Percentiles rank a stretch among this genome's conserved stretches.
These are phyloP conservation scores for Cladorhizidae sp. DNA, from an alignment of 37 sponge, comb jelly and placozoan genomes.

Conservation along the genomic window DNA sequence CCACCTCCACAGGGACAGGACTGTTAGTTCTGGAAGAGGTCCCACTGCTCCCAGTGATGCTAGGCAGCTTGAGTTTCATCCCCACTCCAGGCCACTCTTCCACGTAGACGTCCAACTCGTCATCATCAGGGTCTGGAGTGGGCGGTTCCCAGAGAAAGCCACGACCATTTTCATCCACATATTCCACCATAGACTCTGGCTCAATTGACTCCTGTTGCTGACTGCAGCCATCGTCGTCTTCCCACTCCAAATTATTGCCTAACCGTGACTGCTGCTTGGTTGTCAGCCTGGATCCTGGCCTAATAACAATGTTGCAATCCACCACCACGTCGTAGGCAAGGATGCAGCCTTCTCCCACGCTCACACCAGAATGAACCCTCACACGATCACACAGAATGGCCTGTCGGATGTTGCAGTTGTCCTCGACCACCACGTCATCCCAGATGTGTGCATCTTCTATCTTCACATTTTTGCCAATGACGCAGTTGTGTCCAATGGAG, in stretches of 20 bases:
- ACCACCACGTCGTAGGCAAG: slow-evolving; percentile 83
- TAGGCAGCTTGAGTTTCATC: not conserved
- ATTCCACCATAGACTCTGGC: slow-evolving; percentile 48
- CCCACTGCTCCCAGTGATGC: slow-evolving; percentile 28
- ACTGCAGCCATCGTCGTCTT: slow-evolving; percentile 26
- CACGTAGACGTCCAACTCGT: slow-evolving; percentile 18
- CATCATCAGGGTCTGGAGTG: slow-evolving; percentile 41
- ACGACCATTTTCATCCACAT: slow-evolving; percentile 71
- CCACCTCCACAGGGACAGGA: slow-evolving; percentile 29
- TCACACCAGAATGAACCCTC: slow-evolving; percentile 52
- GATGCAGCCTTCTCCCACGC: slow-evolving; percentile 79
- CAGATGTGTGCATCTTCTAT: slow-evolving; percentile 91
- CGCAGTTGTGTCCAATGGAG: slow-evolving; percentile 89
- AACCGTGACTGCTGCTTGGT: slow-evolving; percentile 32
- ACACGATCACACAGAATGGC: slow-evolving; percentile 83
- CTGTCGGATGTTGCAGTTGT: slow-evolving; percentile 55
- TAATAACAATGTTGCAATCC: slow-evolving; percentile 70
- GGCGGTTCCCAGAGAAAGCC: slow-evolving; percentile 72
- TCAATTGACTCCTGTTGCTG: not conserved
- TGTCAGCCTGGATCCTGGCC: slow-evolving; percentile 72
- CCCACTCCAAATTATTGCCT: slow-evolving; percentile 10
- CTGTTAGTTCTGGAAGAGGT: slow-evolving; percentile 16
- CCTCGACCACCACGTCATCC: slow-evolving; percentile 81
- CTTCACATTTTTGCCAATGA: slow-evolving; percentile 77
- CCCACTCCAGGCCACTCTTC: slow-evolving; percentile 69